A percentile compares a stretch with the other conserved stretches of the same genome.
phyloP scores from a whole-genome alignment of 2,888 invertebrate species.

The Pseudococcus longispinus region DNA sequence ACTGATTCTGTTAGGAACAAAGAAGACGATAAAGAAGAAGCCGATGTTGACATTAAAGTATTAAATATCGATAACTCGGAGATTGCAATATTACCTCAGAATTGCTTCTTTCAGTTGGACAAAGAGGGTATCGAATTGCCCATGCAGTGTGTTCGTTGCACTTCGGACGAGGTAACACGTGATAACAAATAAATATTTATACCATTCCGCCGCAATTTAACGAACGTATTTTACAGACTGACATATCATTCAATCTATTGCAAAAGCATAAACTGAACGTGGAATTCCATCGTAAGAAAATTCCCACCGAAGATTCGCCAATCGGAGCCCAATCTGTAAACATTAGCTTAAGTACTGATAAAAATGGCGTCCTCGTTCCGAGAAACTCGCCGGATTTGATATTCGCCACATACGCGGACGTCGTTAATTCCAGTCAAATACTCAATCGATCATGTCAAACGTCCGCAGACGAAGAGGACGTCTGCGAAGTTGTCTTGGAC shows the following conservation, averaged over 20 bases:
- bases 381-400: not conserved
- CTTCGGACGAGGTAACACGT: not conserved
- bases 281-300: conserved; percentile 35
- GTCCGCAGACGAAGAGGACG: conserved; percentile 11
- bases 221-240: not conserved
- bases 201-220: not conserved
- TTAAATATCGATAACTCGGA: conserved; percentile 50
- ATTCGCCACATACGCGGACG: conserved; percentile 2
- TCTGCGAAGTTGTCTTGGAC: not conserved
- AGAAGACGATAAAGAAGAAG: conserved; percentile 46
- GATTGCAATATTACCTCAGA: conserved; percentile 45
- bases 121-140: conserved; percentile 50
- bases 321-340: conserved; percentile 36
- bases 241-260: conserved; percentile 28
- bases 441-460: not conserved
- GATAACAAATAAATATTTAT: not conserved
- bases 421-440: conserved; percentile 28
- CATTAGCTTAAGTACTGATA: conserved; percentile 23
- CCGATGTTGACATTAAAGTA: conserved; percentile 42
- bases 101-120: conserved; percentile 53
- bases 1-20: not conserved
- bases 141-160: conserved; percentile 46
- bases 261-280: conserved; percentile 52
- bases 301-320: conserved; percentile 1
- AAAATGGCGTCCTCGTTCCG: conserved; percentile 1